Base-by-base conservation (phyloP, 2,113 vertebrate genomes). In the Gymnogyps californianus region DNA sequence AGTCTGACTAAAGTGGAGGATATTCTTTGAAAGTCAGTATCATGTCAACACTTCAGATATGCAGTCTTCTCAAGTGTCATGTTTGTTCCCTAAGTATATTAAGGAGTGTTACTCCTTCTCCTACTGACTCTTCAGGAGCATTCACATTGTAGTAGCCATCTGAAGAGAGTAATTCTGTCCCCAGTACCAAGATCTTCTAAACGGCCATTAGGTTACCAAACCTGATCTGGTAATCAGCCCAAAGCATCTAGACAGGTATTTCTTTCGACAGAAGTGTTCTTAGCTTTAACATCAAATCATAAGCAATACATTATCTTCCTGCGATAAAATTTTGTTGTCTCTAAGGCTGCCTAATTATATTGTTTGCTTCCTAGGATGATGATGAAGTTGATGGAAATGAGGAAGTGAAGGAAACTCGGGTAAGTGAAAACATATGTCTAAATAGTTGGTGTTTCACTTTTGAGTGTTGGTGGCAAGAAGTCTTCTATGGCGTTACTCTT, bases 341-440 rank as follows among this genome's bases (percentile, higher is more conserved):
- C 80, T 24, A 38, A 20, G 79, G 49, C 66, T 72, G 29, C 32
- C 62, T 85, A 46, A 8, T 57, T 70, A n/a, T 6, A 62, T 15
- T 31, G 24, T 89, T 80, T 96, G 34, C n/a, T 55, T 91, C 89
- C 38, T 93, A 98, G 98, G 98, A 97, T 29, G 96, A 97, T 24
- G 98, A 98, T 55, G 98, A 98, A 61, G 81, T 97, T 47, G 98
- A 98, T 89, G 98, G 81, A 66, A 97, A 96, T 0, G 98, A 98
- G 74, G 98, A 98, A 34, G 90, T 87, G 87, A 98, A 97, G 90
- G 90, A 97, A 58, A 66, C 84, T 19, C 87, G 91, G 97, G 98
- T 98, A 87, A 98, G 98, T 95, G 89, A 36, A 24, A 67, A n/a
- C 49, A 1, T 10, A 5, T 32, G 3, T 61, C 38, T 58, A 1